Evolutionary conservation across 2,888 invertebrate species (phyloP).

Genomic region (Plebejus melissa): DNA sequence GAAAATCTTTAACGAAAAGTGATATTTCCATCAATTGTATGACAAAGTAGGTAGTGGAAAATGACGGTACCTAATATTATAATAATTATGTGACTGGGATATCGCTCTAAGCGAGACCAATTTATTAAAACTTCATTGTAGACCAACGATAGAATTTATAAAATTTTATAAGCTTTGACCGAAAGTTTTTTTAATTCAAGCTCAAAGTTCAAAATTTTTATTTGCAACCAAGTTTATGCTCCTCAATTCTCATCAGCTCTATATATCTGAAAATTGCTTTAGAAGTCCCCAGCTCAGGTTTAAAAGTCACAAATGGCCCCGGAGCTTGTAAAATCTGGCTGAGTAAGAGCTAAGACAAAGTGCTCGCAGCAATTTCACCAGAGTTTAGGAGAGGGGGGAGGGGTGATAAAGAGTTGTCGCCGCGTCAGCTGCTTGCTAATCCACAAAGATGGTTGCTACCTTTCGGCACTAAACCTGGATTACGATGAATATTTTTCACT

Average conservation of each 20-base stretch:
- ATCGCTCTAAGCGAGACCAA: too few species aligned
- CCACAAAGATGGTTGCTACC: not conserved
- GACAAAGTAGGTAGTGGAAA: too few species aligned
- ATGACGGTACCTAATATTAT: too few species aligned
- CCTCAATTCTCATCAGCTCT: not conserved
- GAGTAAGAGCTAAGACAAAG: not conserved
- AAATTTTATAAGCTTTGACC: too few species aligned
- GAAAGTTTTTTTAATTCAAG: too few species aligned
- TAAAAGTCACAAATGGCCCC: not conserved
- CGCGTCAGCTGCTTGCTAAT: not conserved
- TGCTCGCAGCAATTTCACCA: not conserved
- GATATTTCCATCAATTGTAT: not conserved
- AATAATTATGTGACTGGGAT: too few species aligned
- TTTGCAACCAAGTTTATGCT: too few species aligned
- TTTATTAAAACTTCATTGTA: too few species aligned
- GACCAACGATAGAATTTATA: too few species aligned
- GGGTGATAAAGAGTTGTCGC: not conserved
- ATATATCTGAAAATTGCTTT: not conserved
- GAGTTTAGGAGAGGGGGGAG: not conserved
- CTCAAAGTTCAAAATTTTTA: too few species aligned
- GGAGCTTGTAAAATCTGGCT: not conserved
- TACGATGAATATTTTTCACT: not conserved
- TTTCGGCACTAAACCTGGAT: not conserved
- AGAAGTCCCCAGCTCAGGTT: not conserved
- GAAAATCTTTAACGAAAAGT: not conserved